These are phyloP conservation scores for Cettia cetti DNA, from an alignment of 2,113 vertebrate genomes.

Conservation along the genomic window DNA sequence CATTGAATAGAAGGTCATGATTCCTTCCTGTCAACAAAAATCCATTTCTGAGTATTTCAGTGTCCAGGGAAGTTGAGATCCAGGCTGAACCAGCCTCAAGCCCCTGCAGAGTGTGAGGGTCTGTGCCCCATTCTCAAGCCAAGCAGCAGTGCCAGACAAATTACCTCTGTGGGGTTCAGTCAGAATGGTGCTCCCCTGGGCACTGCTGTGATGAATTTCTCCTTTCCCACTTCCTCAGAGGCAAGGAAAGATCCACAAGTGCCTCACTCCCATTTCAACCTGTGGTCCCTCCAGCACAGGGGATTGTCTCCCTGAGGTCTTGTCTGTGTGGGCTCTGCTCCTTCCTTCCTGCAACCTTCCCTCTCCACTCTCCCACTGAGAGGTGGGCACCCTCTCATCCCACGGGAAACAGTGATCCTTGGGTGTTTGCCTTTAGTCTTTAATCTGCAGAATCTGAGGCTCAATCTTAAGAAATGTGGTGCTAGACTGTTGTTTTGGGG, in stretches of 20 bases:
- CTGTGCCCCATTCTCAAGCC: neutral
- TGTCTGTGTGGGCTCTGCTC: neutral
- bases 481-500: neutral
- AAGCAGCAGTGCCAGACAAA: neutral
- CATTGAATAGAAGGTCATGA: neutral
- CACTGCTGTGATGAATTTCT: neutral
- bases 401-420: neutral
- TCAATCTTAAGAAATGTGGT: neutral
- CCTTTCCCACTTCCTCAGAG: neutral
- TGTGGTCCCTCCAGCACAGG: neutral
- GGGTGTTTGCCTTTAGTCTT: neutral
- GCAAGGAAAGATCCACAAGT: neutral
- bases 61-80: neutral
- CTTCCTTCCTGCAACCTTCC: neutral
- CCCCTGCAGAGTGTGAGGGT: accelerated
- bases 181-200: neutral
- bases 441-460: neutral
- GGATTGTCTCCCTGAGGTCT: neutral
- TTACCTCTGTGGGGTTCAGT: neutral
- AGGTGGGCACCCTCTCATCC: accelerated
- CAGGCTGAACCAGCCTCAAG: neutral
- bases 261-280: neutral
- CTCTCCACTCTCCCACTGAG: accelerated
- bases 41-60: neutral
- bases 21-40: neutral